phyloP scores from a whole-genome alignment of 1,140 invertebrate species.

The Thaumatotibia leucotreta region DNA sequence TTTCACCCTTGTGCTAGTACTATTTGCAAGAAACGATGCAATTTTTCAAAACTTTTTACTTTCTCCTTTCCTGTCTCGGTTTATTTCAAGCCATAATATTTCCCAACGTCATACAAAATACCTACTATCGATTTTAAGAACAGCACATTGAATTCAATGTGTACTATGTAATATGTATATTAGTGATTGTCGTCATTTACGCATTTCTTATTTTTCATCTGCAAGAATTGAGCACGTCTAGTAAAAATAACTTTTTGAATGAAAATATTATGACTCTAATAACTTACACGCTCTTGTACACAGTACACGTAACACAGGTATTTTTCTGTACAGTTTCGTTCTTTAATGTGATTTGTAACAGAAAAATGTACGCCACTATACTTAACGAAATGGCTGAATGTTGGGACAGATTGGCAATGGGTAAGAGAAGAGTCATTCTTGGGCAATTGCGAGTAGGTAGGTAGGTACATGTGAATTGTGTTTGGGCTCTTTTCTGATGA shows the following conservation, averaged over 20 bases:
- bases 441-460: neutral
- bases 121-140: neutral
- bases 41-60: neutral
- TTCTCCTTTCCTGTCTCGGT: neutral
- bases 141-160: neutral
- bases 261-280: neutral
- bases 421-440: neutral
- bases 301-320: too few species aligned
- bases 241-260: neutral
- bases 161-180: too few species aligned
- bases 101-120: neutral
- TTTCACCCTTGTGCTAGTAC: neutral
- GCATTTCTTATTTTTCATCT: neutral
- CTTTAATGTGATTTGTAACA: neutral
- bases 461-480: neutral
- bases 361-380: neutral
- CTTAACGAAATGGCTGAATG: neutral
- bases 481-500: neutral
- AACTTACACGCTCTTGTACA: neutral
- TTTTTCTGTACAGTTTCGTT: neutral
- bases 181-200: neutral
- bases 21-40: neutral
- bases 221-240: neutral
- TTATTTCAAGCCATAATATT: neutral
- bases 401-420: neutral